Conservation (phyloP, 30 jellyfish, hydroid and myxozoan species). For the Haliclystus octoradiatus region DNA sequence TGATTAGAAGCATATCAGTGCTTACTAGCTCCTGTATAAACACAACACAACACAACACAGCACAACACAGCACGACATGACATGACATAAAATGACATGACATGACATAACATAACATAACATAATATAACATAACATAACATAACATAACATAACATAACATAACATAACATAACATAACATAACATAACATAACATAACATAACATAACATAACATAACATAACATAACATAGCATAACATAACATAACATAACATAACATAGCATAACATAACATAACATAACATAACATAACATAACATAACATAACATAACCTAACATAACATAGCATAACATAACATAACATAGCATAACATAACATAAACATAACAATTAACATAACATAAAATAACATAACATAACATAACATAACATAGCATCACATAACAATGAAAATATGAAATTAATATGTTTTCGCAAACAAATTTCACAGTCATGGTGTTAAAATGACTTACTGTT, state of each 20-base stretch:
- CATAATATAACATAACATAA: background rate
- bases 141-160: conserved; percentile 5
- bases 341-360: conserved; percentile 9
- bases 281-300: conserved; percentile 12
- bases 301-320: conserved; percentile 8
- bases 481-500: conserved; percentile 32
- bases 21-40: too few species aligned
- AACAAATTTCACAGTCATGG: too few species aligned
- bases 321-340: conserved; percentile 8
- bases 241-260: conserved; percentile 8
- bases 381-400: too few species aligned
- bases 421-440: too few species aligned
- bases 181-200: conserved; percentile 14
- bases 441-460: too few species aligned
- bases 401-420: conserved; percentile 5
- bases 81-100: too few species aligned
- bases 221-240: conserved; percentile 8
- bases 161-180: conserved; percentile 15
- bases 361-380: too few species aligned
- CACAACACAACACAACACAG: too few species aligned
- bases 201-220: conserved; percentile 9
- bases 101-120: conserved; percentile 6
- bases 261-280: conserved; percentile 12
- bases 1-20: too few species aligned
- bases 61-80: too few species aligned